Evolutionary conservation across 2,113 vertebrate species (phyloP).

Genomic region (Caranx ignobilis): DNA sequence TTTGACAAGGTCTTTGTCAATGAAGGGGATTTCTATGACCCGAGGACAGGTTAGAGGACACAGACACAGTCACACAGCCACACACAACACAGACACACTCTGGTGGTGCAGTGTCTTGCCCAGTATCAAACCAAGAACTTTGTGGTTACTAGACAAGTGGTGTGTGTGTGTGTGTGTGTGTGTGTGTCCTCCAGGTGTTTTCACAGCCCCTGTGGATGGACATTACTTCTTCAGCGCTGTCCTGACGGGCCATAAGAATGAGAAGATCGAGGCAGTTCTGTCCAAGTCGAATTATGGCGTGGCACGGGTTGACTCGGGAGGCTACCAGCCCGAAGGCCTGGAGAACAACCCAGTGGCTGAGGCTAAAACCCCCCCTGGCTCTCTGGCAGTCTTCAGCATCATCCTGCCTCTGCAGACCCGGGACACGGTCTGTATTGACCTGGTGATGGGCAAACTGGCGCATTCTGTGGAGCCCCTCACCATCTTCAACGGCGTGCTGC

Average conservation of each 20-base stretch:
- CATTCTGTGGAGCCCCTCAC: constrained; percentile 94
- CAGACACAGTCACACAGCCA: too few relatives aligned
- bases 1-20: constrained; percentile 94
- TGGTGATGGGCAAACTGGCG: constrained; percentile 93
- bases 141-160: too few relatives aligned
- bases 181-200: constrained; percentile 83
- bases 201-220: constrained; percentile 89
- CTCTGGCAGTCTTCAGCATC: constrained; percentile 92
- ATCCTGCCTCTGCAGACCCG: constrained; percentile 87
- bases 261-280: constrained; percentile 94
- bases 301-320: constrained; percentile 91
- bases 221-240: constrained; percentile 93
- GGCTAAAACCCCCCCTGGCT: constrained; percentile 84
- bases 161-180: too few relatives aligned
- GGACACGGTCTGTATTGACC: constrained; percentile 93
- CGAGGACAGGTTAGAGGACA: constrained; percentile 83
- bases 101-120: too few relatives aligned
- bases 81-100: too few relatives aligned
- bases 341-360: constrained; percentile 93
- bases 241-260: constrained; percentile 90
- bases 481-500: constrained; percentile 90
- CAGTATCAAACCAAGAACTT: too few relatives aligned
- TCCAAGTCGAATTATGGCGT: constrained; percentile 93
- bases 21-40: constrained; percentile 89
- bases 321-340: constrained; percentile 93